phyloP scores from a whole-genome alignment of 2,797 vertebrate species.

The Notamacropus eugenii region DNA sequence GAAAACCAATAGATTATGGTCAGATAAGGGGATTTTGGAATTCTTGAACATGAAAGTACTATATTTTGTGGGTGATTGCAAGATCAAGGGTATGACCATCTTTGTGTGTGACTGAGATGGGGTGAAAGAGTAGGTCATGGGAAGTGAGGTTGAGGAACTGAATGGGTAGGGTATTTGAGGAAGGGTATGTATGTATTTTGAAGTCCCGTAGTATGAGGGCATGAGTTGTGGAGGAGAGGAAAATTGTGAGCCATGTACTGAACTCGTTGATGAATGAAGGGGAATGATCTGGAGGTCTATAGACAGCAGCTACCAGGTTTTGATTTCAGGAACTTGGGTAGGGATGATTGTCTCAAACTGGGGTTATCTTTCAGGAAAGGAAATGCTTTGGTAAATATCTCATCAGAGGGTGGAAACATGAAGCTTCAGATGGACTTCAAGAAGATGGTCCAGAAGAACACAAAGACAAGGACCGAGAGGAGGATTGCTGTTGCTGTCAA shows the following conservation, averaged over 20 bases:
- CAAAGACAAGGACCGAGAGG: slow-evolving; percentile 36
- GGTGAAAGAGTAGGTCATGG: neutral
- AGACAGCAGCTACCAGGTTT: neutral
- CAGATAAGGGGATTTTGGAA: neutral
- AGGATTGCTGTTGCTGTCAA: slow-evolving; percentile 55
- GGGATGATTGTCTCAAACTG: neutral
- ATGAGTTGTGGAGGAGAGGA: neutral
- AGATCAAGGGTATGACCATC: neutral
- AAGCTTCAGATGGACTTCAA: slow-evolving; percentile 50
- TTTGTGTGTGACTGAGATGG: neutral
- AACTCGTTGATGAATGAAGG: neutral
- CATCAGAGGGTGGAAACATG: neutral
- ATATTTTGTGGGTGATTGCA: neutral
- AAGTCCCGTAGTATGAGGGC: neutral
- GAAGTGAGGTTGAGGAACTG: neutral
- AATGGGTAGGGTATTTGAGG: neutral
- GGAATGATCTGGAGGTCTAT: neutral
- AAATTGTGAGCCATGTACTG: neutral
- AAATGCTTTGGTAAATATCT: slow-evolving; percentile 40
- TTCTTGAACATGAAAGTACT: neutral
- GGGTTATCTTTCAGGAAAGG: slow-evolving; percentile 43
- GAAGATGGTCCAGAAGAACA: slow-evolving; percentile 58
- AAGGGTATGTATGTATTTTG: neutral
- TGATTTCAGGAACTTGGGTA: neutral
- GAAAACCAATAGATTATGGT: neutral